phyloP scores from a whole-genome alignment of 2,113 vertebrate genomes.

The Orientallactaga bullata region DNA sequence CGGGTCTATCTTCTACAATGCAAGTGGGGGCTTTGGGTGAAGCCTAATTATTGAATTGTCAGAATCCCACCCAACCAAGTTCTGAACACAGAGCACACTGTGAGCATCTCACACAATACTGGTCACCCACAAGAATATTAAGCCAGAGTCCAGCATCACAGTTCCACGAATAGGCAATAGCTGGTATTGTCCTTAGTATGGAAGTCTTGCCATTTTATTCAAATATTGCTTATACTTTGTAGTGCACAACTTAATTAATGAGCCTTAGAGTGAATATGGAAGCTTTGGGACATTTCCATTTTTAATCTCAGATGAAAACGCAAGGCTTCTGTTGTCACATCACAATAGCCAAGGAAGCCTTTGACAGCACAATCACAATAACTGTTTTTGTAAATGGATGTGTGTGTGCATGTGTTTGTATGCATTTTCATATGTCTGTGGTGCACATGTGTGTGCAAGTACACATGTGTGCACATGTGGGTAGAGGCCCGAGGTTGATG shows the following conservation, averaged over 20 bases:
- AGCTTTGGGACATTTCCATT: background rate
- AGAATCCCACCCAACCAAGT: background rate
- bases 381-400: no score
- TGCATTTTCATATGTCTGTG: no score
- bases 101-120: background rate
- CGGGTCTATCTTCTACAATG: background rate
- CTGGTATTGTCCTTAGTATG: background rate
- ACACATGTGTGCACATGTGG: no score
- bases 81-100: background rate
- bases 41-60: background rate
- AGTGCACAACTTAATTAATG: slow-evolving; percentile 26
- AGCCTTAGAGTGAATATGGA: background rate
- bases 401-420: no score
- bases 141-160: background rate
- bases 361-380: background rate
- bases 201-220: background rate
- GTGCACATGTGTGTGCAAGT: no score
- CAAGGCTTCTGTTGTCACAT: background rate
- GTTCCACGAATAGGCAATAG: background rate
- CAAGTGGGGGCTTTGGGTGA: background rate
- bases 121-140: background rate
- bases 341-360: background rate
- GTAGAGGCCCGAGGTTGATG: no score
- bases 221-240: background rate
- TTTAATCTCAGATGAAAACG: slow-evolving; percentile 24